Evolutionary conservation across 2,888 invertebrate species (phyloP).

Genomic region (Stenchaetothrips biformis): DNA sequence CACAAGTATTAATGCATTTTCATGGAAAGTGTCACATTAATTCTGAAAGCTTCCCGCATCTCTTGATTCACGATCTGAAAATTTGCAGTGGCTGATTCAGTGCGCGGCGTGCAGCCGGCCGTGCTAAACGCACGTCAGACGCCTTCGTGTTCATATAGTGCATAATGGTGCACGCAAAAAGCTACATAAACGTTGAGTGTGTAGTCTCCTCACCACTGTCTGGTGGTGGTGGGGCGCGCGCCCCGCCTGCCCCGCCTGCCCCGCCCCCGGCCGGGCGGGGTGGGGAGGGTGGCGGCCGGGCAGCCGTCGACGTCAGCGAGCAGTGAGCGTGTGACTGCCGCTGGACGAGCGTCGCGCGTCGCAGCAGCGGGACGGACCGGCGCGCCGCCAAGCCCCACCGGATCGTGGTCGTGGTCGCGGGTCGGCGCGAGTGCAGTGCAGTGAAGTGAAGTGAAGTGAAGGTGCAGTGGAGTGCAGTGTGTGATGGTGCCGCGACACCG

Average conservation of each 20-base stretch:
- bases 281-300: not conserved
- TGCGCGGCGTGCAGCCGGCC: too few species aligned
- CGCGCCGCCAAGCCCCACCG: not conserved
- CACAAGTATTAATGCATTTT: too few species aligned
- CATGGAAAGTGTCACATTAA: too few species aligned
- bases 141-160: too few species aligned
- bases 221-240: not conserved
- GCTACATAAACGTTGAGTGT: too few species aligned
- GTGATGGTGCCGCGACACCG: not conserved
- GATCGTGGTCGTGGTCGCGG: not conserved
- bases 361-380: not conserved
- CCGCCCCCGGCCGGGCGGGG: not conserved
- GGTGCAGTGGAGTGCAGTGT: not conserved
- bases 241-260: not conserved
- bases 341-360: not conserved
- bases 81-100: too few species aligned
- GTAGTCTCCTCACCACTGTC: too few species aligned
- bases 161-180: too few species aligned
- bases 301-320: not conserved
- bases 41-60: too few species aligned
- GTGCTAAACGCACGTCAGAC: too few species aligned
- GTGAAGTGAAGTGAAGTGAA: not conserved
- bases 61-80: too few species aligned
- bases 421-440: not conserved
- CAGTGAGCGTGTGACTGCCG: conserved; percentile 16